Conservation (phyloP, 2,113 vertebrate species). For the Semnopithecus entellus region DNA sequence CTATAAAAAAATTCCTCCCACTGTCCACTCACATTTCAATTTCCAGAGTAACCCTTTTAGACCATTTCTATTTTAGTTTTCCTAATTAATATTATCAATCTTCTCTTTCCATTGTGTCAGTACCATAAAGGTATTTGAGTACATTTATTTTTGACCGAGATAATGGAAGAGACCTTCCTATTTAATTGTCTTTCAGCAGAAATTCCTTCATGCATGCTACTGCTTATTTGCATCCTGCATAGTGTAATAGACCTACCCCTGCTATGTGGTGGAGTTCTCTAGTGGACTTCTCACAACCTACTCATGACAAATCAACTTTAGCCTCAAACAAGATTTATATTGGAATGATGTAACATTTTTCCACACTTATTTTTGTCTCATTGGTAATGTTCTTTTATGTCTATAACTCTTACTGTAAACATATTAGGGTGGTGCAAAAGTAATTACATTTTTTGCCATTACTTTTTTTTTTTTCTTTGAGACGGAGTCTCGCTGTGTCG, state of each 20-base stretch:
- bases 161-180: neutral
- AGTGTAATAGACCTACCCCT: neutral
- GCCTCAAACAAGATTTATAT: neutral
- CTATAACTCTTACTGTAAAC: neutral
- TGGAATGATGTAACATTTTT: neutral
- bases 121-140: neutral
- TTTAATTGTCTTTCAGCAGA: neutral
- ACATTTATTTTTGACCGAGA: neutral
- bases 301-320: neutral
- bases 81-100: neutral
- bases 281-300: neutral
- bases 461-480: too few species aligned
- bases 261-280: neutral
- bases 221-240: neutral
- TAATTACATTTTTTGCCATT: too few species aligned
- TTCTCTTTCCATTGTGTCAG: neutral
- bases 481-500: accelerated
- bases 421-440: too few species aligned
- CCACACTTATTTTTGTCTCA: neutral
- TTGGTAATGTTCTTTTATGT: neutral
- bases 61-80: neutral
- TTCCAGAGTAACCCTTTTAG: neutral
- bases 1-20: neutral
- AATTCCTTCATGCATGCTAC: neutral
- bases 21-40: neutral